Evolutionary conservation across 2,113 vertebrate species (phyloP).

Genomic region (Cephalopterus ornatus): DNA sequence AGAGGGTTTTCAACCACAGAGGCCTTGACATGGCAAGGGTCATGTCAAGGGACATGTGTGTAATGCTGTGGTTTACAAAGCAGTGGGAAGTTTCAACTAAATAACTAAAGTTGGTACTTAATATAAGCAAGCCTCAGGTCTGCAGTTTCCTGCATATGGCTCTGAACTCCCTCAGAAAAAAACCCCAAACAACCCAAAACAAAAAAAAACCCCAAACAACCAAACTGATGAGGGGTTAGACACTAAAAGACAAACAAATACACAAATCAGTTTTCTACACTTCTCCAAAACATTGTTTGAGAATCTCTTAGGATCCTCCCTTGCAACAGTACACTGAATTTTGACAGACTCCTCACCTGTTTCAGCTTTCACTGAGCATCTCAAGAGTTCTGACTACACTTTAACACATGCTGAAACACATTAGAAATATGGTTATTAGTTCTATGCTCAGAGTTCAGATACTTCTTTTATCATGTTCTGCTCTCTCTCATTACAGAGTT

Average conservation of each 20-base stretch:
- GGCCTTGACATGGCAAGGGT: neutral
- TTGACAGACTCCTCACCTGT: neutral
- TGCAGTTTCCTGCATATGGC: neutral
- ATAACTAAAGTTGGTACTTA: neutral
- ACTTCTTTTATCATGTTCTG: neutral
- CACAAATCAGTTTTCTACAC: neutral
- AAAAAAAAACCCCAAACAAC: neutral
- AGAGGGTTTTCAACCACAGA: neutral
- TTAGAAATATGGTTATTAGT: neutral
- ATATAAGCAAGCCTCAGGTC: neutral
- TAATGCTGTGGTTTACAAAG: neutral
- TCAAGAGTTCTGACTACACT: neutral
- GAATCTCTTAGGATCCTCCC: neutral
- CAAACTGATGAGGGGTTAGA: neutral
- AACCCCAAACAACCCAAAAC: neutral
- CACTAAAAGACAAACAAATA: neutral
- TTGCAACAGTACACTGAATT: neutral
- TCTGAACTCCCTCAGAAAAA: neutral
- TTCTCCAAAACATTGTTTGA: neutral
- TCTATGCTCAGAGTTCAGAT: neutral
- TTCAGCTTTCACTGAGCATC: neutral
- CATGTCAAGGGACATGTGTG: no score
- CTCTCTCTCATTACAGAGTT: neutral
- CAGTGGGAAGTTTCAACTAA: neutral
- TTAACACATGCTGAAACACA: fast-evolving